Percentiles rank a stretch among this genome's conserved stretches.
Conservation (phyloP, 2,797 vertebrate species). For the Cossypha dichroa region DNA sequence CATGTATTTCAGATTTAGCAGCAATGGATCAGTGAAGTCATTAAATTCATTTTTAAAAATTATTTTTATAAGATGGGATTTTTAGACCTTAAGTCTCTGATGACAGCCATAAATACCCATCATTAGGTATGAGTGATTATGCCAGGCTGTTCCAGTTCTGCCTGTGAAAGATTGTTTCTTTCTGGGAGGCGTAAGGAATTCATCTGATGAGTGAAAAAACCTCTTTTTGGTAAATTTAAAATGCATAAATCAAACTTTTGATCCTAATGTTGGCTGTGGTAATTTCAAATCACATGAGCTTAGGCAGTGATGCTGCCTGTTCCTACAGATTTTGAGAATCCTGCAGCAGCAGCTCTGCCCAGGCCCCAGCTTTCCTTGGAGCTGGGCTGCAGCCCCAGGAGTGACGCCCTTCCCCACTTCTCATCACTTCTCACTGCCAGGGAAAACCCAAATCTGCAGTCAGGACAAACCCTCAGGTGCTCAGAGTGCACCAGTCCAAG, state of each 20-base stretch:
- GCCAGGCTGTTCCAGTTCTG: neutral
- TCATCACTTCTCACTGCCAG: neutral
- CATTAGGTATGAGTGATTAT: constrained; percentile 13
- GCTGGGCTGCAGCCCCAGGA: neutral
- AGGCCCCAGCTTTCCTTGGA: neutral
- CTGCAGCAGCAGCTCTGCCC: neutral
- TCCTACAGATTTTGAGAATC: neutral
- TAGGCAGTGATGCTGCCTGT: neutral
- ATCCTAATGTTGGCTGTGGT: neutral
- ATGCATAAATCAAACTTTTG: neutral
- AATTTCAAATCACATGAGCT: neutral
- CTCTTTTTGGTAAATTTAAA: constrained; percentile 4
- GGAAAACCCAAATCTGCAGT: neutral
- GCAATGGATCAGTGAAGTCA: neutral
- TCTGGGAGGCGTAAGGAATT: constrained; percentile 12
- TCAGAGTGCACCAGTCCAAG: neutral
- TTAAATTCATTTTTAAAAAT: neutral
- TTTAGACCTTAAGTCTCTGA: constrained; percentile 26
- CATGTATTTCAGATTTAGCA: neutral
- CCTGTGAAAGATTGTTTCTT: neutral
- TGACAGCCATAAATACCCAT: constrained; percentile 50
- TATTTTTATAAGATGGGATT: constrained; percentile 11
- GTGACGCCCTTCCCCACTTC: neutral
- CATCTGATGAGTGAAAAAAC: neutral
- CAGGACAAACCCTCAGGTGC: neutral